These are phyloP conservation scores for Tribolium castaneum DNA, from an alignment of 1,140 invertebrate genomes.

Conservation along the genomic window DNA sequence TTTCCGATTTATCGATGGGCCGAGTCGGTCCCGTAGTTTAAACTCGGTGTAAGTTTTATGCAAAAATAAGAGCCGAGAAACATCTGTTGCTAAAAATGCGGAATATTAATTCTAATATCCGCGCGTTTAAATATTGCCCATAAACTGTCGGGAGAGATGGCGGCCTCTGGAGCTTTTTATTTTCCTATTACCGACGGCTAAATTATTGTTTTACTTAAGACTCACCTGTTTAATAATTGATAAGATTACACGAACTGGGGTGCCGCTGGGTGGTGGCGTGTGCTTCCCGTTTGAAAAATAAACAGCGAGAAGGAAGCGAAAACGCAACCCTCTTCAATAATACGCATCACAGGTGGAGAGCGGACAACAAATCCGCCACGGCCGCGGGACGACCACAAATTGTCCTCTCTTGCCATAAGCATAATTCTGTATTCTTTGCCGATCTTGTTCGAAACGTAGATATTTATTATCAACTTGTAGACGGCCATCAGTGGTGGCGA, in stretches of 20 bases:
- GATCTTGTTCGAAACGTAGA: background rate
- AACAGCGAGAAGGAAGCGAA: background rate
- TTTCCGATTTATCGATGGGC: background rate
- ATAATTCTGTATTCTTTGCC: no score
- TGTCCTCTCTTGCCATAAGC: no score
- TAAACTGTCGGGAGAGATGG: conserved; percentile 45
- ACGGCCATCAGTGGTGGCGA: background rate
- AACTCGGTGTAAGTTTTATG: conserved; percentile 47
- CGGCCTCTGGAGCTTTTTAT: conserved; percentile 52
- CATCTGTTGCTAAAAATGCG: conserved; percentile 57
- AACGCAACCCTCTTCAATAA: conserved; percentile 16
- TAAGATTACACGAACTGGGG: conserved; percentile 53
- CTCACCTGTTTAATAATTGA: conserved; percentile 60
- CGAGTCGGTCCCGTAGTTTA: background rate
- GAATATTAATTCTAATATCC: conserved; percentile 58
- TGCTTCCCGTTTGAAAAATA: conserved; percentile 25
- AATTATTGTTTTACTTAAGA: conserved; percentile 60
- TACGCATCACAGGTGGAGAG: background rate
- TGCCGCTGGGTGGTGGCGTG: conserved; percentile 17
- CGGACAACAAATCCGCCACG: background rate
- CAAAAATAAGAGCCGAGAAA: conserved; percentile 55
- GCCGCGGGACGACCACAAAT: no score
- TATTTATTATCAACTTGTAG: background rate
- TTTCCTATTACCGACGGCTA: conserved; percentile 57
- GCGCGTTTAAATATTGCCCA: conserved; percentile 53